Percentiles rank a stretch among this genome's conserved stretches.
Conservation (phyloP, 2,113 vertebrate species). For the Barbus barbus region DNA sequence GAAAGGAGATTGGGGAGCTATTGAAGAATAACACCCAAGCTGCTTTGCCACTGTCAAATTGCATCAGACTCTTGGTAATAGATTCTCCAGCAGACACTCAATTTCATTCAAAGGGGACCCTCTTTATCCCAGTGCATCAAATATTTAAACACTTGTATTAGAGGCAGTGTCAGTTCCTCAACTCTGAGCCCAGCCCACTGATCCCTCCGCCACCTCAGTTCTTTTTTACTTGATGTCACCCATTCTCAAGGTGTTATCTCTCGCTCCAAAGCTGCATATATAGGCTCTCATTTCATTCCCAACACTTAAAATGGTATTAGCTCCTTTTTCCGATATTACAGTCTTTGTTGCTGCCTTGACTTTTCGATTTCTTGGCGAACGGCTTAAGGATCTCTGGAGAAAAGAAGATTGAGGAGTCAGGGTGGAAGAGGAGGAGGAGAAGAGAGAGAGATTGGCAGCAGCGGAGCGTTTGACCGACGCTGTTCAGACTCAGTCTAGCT, state of each 20-base stretch:
- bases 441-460: slow-evolving; percentile 66
- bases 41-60: slow-evolving; percentile 84
- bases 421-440: slow-evolving; percentile 44
- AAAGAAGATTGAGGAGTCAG: slow-evolving; percentile 59
- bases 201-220: slow-evolving; percentile 59
- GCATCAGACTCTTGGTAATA: slow-evolving; percentile 96
- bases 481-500: slow-evolving; percentile 96
- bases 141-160: slow-evolving; percentile 99
- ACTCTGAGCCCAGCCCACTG: slow-evolving; percentile 81
- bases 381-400: slow-evolving; percentile 41
- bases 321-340: slow-evolving; percentile 5
- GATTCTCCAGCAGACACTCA: slow-evolving; percentile 99
- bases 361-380: slow-evolving; percentile 41
- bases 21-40: slow-evolving; percentile 44
- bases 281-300: slow-evolving; percentile 32
- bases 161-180: slow-evolving; percentile 91
- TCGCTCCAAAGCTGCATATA: slow-evolving; percentile 18
- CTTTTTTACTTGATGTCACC: slow-evolving; percentile 37
- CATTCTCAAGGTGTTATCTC: slow-evolving; percentile 16
- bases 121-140: slow-evolving; percentile 99
- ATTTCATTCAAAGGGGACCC: slow-evolving; percentile 97
- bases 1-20: slow-evolving; percentile 48
- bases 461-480: slow-evolving; percentile 86
- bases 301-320: slow-evolving; percentile 41
- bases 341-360: slow-evolving; percentile 44